Evolutionary conservation across 2,113 vertebrate genomes (phyloP), one percentile per base, ranked within the genome.

Genomic region (Pseudorectes ferrugineus): DNA sequence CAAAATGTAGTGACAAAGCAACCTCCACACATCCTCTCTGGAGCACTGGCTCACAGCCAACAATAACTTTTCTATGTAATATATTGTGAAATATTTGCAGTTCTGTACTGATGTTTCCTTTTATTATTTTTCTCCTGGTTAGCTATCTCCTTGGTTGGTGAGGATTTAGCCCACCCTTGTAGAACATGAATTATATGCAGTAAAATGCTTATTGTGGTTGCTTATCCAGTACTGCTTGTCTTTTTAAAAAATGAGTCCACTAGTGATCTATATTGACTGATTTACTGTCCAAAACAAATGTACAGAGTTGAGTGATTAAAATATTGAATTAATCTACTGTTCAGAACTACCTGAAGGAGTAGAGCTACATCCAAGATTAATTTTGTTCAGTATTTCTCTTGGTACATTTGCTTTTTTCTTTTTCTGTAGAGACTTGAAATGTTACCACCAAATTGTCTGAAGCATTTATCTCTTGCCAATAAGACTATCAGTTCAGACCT

Each of bases 401-500:
- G 15, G 38, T 91, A 75, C 14, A 18, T 51, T 89, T 93, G 25
- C 28, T 29, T 38, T 21, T 45, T 49, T n/a, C n/a, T 63, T 84
- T 71, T 82, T 82, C 75, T 91, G 58, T 65, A 92, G 46, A 88
- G 83, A 85, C 67, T 79, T 95, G 76, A 89, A 95, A 89, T 91
- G 62, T 90, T 76, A 96, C 45, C 29, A 75, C 61, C 40, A 88
- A 95, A 90, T 89, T 93, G 46, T 87, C 76, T 94, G 83, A 82
- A 92, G n/a, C 93, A 85, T 90, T 95, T 95, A 92, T 95, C 57
- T 91, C 70, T 93, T 97, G 91, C 93, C 94, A 97, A 48, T 84
- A 75, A 74, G 42, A 19, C 49, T 94, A 42, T 93, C 49, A 67
- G 55, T 87, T 95, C 79, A 96, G 77, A 85, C 49, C 55, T 78